Percentiles rank a stretch among this genome's conserved stretches.
phyloP scores from a whole-genome alignment of 2,797 vertebrate genomes.

The Anguilla obscura region DNA sequence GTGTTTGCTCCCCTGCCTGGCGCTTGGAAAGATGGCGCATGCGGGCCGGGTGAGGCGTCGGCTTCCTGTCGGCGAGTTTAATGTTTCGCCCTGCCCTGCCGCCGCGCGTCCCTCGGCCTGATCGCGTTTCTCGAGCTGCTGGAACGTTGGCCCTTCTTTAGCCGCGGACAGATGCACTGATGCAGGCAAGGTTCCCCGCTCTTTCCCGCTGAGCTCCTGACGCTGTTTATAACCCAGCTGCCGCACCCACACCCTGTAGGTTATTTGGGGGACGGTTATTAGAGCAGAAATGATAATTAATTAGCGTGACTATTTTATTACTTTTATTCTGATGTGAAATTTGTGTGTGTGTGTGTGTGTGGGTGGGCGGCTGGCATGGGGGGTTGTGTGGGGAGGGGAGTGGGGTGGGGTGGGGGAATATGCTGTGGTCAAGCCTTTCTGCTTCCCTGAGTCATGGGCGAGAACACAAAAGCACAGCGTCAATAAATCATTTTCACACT shows the following conservation, averaged over 20 bases:
- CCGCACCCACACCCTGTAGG: conserved; percentile 33
- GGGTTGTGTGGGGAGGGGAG: not conserved
- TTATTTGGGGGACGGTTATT: not conserved
- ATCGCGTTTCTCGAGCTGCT: conserved; percentile 57
- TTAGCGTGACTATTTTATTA: not conserved
- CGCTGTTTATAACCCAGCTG: conserved; percentile 56
- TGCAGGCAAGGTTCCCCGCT: conserved; percentile 30
- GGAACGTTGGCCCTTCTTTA: conserved; percentile 47
- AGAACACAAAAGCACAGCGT: not conserved
- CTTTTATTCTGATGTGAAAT: not conserved
- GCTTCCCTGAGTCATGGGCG: not conserved
- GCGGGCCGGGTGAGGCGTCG: not conserved
- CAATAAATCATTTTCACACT: not conserved
- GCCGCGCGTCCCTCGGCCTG: conserved; percentile 39
- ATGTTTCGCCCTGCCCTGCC: conserved; percentile 22
- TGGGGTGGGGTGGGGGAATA: not conserved
- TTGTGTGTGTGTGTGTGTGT: not conserved
- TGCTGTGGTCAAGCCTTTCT: not conserved
- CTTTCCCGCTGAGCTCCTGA: conserved; percentile 33
- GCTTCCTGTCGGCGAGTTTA: conserved; percentile 16
- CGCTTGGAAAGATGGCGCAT: not conserved
- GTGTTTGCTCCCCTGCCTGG: not conserved
- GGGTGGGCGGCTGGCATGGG: not conserved
- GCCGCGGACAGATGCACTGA: conserved; percentile 22
- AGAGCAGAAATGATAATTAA: not conserved